phyloP scores from a whole-genome alignment of 1,140 invertebrate genomes.

The Pollicipes pollicipes region DNA sequence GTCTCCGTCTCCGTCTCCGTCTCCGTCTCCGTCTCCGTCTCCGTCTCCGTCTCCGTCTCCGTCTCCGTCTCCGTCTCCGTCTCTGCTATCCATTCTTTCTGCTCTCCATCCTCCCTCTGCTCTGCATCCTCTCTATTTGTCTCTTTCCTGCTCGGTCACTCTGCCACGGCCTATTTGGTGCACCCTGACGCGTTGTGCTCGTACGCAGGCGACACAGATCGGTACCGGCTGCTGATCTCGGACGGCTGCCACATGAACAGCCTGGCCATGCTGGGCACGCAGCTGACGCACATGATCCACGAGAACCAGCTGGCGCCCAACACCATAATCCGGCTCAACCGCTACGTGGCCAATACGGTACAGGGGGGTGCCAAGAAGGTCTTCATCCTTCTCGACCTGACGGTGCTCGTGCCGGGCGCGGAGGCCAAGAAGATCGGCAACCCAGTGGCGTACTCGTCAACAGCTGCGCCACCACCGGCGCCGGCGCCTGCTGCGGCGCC shows the following conservation, averaged over 20 bases:
- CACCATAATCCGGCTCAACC: conserved; percentile 55
- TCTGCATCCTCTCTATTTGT: no score
- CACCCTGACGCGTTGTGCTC: no score
- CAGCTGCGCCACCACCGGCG: neutral
- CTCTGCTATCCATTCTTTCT: no score
- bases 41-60: no score
- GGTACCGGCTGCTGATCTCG: conserved; percentile 63
- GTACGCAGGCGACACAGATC: conserved; percentile 41
- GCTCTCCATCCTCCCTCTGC: no score
- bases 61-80: no score
- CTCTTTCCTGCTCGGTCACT: no score
- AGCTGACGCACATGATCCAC: conserved; percentile 53
- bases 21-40: no score
- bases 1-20: no score
- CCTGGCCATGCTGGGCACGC: conserved; percentile 81
- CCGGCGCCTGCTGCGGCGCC: neutral
- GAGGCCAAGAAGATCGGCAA: neutral
- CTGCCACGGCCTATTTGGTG: no score
- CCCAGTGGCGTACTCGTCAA: neutral
- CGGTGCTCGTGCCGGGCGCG: neutral
- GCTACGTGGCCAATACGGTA: conserved; percentile 60
- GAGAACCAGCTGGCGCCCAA: conserved; percentile 46
- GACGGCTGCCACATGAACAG: conserved; percentile 66
- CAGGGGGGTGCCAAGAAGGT: conserved; percentile 20
- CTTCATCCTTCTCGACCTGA: conserved; percentile 35